Conservation (phyloP, 1,140 invertebrate genomes). For the Stegodyphus mimosarum region DNA sequence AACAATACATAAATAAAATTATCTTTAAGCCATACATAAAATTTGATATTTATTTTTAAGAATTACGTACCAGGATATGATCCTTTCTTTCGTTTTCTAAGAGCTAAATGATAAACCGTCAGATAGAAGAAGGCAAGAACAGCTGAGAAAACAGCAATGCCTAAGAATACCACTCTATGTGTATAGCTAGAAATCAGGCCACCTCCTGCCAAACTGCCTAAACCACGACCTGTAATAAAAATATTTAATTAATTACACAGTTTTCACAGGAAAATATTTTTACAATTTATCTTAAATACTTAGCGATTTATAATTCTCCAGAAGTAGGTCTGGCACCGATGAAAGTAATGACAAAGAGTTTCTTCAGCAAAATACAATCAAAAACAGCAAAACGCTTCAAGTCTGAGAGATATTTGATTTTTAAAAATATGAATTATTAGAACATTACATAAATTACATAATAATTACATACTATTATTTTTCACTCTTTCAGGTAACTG, state of each 20-base stretch:
- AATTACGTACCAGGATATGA: conserved; percentile 8
- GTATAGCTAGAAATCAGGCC: conserved; percentile 26
- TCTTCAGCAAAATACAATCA: background rate
- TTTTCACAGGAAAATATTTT: too few species aligned
- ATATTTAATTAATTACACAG: background rate
- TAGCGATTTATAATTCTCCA: too few species aligned
- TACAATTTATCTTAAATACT: too few species aligned
- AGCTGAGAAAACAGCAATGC: conserved; percentile 49
- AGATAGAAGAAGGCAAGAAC: conserved; percentile 47
- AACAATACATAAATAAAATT: too few species aligned
- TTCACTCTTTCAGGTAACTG: too few species aligned
- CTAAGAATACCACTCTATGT: conserved; percentile 34
- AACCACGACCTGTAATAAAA: conserved; percentile 41
- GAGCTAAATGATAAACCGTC: conserved; percentile 32
- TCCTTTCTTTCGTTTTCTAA: conserved; percentile 26
- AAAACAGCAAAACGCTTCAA: background rate
- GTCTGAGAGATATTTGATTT: background rate
- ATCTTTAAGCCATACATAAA: too few species aligned
- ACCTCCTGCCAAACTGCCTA: conserved; percentile 43
- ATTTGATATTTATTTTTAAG: too few species aligned
- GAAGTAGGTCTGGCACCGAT: too few species aligned
- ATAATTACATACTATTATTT: too few species aligned
- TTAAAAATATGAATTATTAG: background rate
- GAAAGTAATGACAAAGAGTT: background rate
- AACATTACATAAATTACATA: background rate